A percentile compares a stretch with the other conserved stretches of the same genome.
Conservation (phyloP, 2,797 vertebrate genomes). For the Amblyraja radiata region DNA sequence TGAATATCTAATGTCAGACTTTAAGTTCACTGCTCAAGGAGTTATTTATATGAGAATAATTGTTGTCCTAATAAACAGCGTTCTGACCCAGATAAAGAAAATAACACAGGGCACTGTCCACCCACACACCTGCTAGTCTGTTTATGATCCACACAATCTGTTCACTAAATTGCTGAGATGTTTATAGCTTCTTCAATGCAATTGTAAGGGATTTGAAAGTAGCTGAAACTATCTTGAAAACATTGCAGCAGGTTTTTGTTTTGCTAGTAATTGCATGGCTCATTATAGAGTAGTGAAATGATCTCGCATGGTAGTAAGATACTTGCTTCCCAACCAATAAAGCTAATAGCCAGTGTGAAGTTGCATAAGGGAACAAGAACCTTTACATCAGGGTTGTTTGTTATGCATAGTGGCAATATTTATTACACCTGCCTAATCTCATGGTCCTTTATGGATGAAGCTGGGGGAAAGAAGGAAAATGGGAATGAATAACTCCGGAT, state of each 20-base stretch:
- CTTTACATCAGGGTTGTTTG: not conserved
- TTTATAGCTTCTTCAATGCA: not conserved
- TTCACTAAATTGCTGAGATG: not conserved
- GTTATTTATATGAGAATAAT: not conserved
- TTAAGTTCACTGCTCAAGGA: not conserved
- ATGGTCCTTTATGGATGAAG: not conserved
- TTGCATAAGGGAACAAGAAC: not conserved
- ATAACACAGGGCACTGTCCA: not conserved
- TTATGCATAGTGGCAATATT: not conserved
- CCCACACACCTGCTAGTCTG: constrained; percentile 26
- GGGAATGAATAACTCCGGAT: not conserved
- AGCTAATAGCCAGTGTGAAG: not conserved
- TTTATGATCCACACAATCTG: constrained; percentile 14
- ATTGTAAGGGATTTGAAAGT: not conserved
- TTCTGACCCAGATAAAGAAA: not conserved
- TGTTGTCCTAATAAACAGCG: not conserved
- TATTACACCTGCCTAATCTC: not conserved
- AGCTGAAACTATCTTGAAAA: not conserved
- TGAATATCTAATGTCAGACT: not conserved
- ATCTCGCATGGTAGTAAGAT: not conserved
- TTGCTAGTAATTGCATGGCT: not conserved
- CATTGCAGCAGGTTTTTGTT: not conserved
- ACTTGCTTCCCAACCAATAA: not conserved
- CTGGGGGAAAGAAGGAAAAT: not conserved
- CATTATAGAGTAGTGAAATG: constrained; percentile 10